Percentiles rank a stretch among this genome's conserved stretches.
Conservation (phyloP, 2,797 vertebrate genomes). For the Luscinia luscinia region DNA sequence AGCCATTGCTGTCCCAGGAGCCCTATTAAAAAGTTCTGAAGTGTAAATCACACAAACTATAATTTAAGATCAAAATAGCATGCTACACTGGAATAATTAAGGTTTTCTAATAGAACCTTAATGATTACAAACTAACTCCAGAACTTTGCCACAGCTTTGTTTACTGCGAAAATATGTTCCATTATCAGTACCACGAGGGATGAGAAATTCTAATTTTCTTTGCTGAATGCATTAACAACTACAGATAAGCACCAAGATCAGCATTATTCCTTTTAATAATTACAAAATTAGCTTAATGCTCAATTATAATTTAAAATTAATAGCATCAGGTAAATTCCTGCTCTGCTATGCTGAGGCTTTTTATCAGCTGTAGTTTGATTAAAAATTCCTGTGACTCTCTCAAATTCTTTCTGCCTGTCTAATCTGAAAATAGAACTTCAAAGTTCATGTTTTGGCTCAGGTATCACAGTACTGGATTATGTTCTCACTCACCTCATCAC, state of each 20-base stretch:
- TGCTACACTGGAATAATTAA: background rate
- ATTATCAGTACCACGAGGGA: background rate
- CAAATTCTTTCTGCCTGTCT: background rate
- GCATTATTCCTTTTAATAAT: background rate
- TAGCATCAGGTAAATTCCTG: background rate
- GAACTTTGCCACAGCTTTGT: background rate
- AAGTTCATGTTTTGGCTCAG: background rate
- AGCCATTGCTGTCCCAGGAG: background rate
- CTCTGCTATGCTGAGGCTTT: background rate
- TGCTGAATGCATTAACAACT: background rate
- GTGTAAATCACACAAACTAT: background rate
- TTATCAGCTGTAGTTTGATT: background rate
- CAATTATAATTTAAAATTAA: background rate
- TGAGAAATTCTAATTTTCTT: background rate
- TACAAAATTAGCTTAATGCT: background rate
- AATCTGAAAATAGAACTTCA: background rate
- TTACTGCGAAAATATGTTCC: background rate
- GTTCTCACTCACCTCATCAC: rapidly evolving
- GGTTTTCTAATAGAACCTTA: background rate
- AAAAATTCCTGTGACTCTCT: background rate
- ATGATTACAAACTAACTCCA: background rate
- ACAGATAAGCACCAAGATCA: background rate
- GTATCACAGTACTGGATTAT: background rate
- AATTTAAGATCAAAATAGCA: background rate
- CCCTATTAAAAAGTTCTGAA: background rate